Evolutionary conservation across 92 coral and sea anemone genomes (phyloP).

Genomic region (Paragorgia papillata): DNA sequence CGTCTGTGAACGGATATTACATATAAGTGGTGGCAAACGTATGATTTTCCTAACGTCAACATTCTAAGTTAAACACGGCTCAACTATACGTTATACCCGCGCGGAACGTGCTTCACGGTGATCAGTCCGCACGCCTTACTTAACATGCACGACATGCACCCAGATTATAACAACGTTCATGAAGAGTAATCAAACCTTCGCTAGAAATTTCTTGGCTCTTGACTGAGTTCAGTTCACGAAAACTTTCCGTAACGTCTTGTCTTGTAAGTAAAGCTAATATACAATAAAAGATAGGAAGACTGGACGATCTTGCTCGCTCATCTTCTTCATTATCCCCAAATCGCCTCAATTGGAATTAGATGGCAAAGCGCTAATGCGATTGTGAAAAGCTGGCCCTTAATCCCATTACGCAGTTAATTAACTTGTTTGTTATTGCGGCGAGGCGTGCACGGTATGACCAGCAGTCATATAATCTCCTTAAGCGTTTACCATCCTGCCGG

Average conservation of each 20-base stretch:
- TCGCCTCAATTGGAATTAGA: conserved; percentile 29
- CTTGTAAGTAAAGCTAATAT: not conserved
- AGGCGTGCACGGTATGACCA: conserved; percentile 41
- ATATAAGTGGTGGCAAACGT: not conserved
- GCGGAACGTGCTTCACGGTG: not conserved
- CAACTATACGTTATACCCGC: no score
- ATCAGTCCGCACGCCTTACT: no score
- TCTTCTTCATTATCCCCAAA: not conserved
- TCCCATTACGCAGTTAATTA: conserved; percentile 43
- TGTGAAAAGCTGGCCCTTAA: conserved; percentile 36
- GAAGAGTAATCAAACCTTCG: no score
- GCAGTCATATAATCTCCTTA: not conserved
- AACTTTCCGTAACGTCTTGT: no score
- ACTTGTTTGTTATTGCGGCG: conserved; percentile 39
- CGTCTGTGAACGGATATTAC: conserved; percentile 25
- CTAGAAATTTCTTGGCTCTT: no score
- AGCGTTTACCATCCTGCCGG: conserved; percentile 36
- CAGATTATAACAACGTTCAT: no score
- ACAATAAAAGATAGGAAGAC: not conserved
- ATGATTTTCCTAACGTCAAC: conserved; percentile 4
- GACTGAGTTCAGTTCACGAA: no score
- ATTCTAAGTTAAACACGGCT: not conserved
- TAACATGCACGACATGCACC: no score
- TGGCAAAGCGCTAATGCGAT: conserved; percentile 43
- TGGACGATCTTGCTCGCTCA: not conserved